Evolutionary conservation across 2,888 invertebrate species (phyloP), one percentile per base, ranked within the genome.

Genomic region (Macrosiphum euphorbiae): DNA sequence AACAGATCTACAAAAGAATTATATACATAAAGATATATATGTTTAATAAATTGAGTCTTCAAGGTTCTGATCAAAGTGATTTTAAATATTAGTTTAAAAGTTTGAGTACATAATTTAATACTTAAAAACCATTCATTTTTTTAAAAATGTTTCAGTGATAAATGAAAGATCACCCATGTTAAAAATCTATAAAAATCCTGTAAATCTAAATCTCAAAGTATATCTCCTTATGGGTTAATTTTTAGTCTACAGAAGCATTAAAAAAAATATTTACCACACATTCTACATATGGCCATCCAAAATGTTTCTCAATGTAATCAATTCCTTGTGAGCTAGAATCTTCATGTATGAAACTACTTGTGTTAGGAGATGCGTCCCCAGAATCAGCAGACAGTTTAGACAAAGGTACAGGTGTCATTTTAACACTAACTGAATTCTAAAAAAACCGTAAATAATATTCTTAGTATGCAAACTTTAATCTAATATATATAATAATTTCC

Each of bases 391-490:
- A 94, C n/a, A 94, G 94, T 94, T 96, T 96, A 94, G 96, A 95
- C 95, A 98, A 96, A 95, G 97, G 97, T 95, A 98, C 97, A 88
- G 98, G 97, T 92, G 98, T 98, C 94, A 98, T 96, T 95, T 96
- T 96, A 41, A 96, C 95, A 88, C 95, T 90, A 47, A 94, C 28
- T 10, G 28, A 50, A 96, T 95, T 95, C 96, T 94, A 50, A 94
- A 94, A 94, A 94, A 94, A 58, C 50, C 50, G 20, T 89, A 89
- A 93, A 78, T 44, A 78, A 84, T 61, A 93, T 28, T 55, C 4
- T 67, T 88, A 44, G 85, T 50, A 16, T 61, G 2, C 50, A 67
- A 78, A 61, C 3, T 89, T 52, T 41, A 20, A 92, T 58, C 1
- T 88, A 16, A 28, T 92, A 35, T 8, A 20, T 78, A 78, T 24